Conservation (phyloP, 2,113 vertebrate species). For the Paedocypris sp. region DNA sequence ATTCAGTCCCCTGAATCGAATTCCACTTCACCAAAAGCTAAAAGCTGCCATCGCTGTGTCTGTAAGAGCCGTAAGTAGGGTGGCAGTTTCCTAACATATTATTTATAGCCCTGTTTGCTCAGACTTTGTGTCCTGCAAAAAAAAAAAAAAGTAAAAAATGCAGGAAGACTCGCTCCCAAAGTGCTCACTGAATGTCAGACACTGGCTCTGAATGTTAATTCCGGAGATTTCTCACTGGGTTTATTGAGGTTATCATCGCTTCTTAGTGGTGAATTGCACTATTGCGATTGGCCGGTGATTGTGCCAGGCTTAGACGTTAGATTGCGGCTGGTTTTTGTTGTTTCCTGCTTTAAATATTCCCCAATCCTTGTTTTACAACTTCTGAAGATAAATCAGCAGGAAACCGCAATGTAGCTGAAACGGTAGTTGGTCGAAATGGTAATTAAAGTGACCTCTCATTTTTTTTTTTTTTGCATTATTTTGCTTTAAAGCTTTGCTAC, state of each 20-base stretch:
- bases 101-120: constrained; percentile 37
- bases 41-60: constrained; percentile 27
- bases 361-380: constrained; percentile 16
- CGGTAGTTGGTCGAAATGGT: too few relatives aligned
- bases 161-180: constrained; percentile 7
- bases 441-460: too few relatives aligned
- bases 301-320: background rate
- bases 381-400: constrained; percentile 21
- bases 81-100: constrained; percentile 29
- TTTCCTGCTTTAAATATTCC: background rate
- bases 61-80: constrained; percentile 14
- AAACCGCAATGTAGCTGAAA: too few relatives aligned
- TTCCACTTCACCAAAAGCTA: constrained; percentile 21
- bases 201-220: constrained; percentile 22
- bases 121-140: constrained; percentile 9
- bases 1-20: constrained; percentile 31
- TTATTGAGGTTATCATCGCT: constrained; percentile 21
- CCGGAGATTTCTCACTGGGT: background rate
- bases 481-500: too few relatives aligned
- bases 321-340: background rate
- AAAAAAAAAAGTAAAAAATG: constrained; percentile 2
- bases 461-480: too few relatives aligned
- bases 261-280: too few relatives aligned
- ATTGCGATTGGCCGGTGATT: too few relatives aligned
- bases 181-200: constrained; percentile 22